Evolutionary conservation across 1,140 invertebrate species (phyloP).

Genomic region (Diprion similis): DNA sequence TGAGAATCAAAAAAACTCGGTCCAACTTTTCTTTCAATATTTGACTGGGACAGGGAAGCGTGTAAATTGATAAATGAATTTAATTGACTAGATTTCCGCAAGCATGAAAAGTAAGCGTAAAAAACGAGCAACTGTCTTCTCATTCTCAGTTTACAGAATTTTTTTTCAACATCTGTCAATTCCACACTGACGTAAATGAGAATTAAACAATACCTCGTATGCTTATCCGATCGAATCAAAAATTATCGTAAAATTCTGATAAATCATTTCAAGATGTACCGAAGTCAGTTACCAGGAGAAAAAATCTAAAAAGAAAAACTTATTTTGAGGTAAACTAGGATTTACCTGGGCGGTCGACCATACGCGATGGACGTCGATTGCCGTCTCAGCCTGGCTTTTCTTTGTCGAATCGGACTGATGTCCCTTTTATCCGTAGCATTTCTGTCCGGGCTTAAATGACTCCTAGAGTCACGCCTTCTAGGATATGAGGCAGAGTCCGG

Average conservation of each 20-base stretch:
- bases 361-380: constrained; percentile 80
- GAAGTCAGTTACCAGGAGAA: too few species aligned
- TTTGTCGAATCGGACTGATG: constrained; percentile 72
- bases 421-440: constrained; percentile 70
- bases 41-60: background rate
- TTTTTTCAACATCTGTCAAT: too few species aligned
- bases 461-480: constrained; percentile 75
- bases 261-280: too few species aligned
- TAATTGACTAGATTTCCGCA: too few species aligned
- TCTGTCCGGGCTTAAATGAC: constrained; percentile 81
- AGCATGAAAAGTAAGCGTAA: too few species aligned
- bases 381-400: constrained; percentile 71
- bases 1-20: constrained; percentile 28
- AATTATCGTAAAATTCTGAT: too few species aligned
- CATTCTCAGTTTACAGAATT: too few species aligned
- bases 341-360: constrained; percentile 57
- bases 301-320: constrained; percentile 29
- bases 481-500: constrained; percentile 81
- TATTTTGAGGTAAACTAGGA: constrained; percentile 24
- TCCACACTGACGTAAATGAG: too few species aligned
- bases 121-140: too few species aligned
- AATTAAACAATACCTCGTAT: too few species aligned
- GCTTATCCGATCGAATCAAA: constrained; percentile 71
- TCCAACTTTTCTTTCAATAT: background rate
- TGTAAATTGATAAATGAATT: too few species aligned